Evolutionary conservation across 1,140 invertebrate genomes (phyloP), one percentile per base, ranked within the genome.

Genomic region (Rhopalosiphum padi): DNA sequence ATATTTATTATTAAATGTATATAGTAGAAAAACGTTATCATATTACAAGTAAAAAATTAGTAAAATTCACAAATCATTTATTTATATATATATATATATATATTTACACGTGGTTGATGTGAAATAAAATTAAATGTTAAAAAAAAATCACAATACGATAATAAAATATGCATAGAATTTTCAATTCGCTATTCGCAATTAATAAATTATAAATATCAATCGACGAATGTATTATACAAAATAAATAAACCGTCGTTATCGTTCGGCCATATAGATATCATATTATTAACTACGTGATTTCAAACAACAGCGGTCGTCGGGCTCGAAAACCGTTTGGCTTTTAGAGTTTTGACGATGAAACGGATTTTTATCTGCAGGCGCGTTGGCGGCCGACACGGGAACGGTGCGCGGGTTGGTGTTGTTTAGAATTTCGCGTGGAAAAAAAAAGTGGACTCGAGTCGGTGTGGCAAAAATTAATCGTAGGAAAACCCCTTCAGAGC

Each of bases 381-480:
- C 25, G 83, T 85, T 23, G 22, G 41, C 1, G 11, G 41, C 41
- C 41, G n/a, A 41, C 41, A 15, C 83, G 41, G 46, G 30, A 25
- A 30, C 22, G 25, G 6, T 11, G 11, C 9, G 9, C 41, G 30
- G 25, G 9, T 86, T 5, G 23, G 25, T 46, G 41, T 86, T 86
- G 25, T 30, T 30, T 30, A 30, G 83, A 18, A 43, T 23, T 87
- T 23, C 15, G 30, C 23, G 43, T 35, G 21, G n/a, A 51, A 88
- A 88, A 46, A 48, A 87, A 88, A 88, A 88, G 46, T 88, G 86
- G n/a, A 35, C 18, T 18, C 30, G 8, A 51, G 4, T 87, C 25
- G 0, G 30, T n/a, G 23, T 11, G 41, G 89, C 41, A 43, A 21
- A 68, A 68, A 90, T 90, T 90, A 90, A 90, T 90, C 89, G 55